Percentiles rank a stretch among this genome's conserved stretches.
phyloP scores from a whole-genome alignment of 2,797 vertebrate species.

The Staurois parvus region DNA sequence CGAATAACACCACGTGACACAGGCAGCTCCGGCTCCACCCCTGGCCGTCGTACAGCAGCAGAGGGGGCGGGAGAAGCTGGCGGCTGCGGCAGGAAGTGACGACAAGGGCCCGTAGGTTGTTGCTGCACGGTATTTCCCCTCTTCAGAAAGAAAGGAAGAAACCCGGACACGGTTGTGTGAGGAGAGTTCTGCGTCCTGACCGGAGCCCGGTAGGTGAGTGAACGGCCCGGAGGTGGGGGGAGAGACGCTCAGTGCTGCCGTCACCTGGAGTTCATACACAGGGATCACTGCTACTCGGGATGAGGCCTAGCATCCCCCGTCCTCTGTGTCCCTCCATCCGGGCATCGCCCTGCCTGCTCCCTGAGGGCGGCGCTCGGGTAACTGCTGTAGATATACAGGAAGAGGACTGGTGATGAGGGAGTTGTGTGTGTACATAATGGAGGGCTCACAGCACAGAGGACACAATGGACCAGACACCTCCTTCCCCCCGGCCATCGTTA shows the following conservation, averaged over 20 bases:
- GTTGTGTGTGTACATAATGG: too few relatives aligned
- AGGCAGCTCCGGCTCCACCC: neutral
- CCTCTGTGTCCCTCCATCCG: neutral
- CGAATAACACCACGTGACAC: conserved; percentile 3
- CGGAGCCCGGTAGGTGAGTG: neutral
- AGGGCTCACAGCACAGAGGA: too few relatives aligned
- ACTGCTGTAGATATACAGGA: too few relatives aligned
- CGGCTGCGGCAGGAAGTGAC: conserved; percentile 49
- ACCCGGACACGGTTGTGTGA: neutral
- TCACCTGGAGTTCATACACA: neutral
- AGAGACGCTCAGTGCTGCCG: neutral
- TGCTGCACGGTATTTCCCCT: conserved; percentile 38
- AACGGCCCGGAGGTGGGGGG: neutral
- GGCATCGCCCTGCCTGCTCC: too few relatives aligned
- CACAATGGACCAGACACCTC: too few relatives aligned
- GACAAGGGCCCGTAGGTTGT: conserved; percentile 38
- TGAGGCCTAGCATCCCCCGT: conserved; percentile 12
- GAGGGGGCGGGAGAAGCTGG: conserved; percentile 11
- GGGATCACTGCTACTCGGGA: neutral
- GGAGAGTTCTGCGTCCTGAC: neutral
- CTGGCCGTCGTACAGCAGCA: neutral
- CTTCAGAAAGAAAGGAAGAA: conserved; percentile 23
- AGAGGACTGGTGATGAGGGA: too few relatives aligned
- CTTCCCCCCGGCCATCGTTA: too few relatives aligned
- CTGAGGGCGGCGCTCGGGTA: too few relatives aligned